Conservation (phyloP, 2,797 vertebrate species). For the Muscicapa striata region DNA sequence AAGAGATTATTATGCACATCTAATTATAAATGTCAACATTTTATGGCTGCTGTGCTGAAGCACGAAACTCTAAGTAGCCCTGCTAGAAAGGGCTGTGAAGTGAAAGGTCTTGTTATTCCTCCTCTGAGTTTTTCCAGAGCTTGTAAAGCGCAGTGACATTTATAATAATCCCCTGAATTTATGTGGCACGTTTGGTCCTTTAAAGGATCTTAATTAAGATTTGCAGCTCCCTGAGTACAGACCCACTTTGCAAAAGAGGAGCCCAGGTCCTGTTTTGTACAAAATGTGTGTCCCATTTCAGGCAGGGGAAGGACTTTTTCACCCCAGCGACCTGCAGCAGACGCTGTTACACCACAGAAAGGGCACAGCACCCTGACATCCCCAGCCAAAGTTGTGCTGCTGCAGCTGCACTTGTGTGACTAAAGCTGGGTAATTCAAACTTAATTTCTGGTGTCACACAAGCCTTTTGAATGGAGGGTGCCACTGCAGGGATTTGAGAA, state of each 20-base stretch:
- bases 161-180: constrained; percentile 64
- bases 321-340: rapidly evolving
- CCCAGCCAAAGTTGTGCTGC: neutral
- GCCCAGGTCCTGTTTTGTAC: neutral
- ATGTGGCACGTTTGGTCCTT: constrained; percentile 64
- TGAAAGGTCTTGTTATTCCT: constrained; percentile 65
- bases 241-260: neutral
- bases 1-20: constrained; percentile 64
- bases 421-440: neutral
- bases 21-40: constrained; percentile 67
- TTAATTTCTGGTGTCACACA: neutral
- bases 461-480: neutral
- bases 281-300: neutral
- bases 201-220: constrained; percentile 67
- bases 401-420: neutral
- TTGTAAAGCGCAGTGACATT: constrained; percentile 65
- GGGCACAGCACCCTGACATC: rapidly evolving
- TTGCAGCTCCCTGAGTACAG: constrained; percentile 27
- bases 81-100: constrained; percentile 31
- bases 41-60: constrained; percentile 14
- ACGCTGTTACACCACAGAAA: rapidly evolving
- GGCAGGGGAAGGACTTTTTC: neutral
- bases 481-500: neutral
- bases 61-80: constrained; percentile 9
- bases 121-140: constrained; percentile 56